phyloP scores from a whole-genome alignment of 2,797 vertebrate genomes.

The Lacerta bilineata region DNA sequence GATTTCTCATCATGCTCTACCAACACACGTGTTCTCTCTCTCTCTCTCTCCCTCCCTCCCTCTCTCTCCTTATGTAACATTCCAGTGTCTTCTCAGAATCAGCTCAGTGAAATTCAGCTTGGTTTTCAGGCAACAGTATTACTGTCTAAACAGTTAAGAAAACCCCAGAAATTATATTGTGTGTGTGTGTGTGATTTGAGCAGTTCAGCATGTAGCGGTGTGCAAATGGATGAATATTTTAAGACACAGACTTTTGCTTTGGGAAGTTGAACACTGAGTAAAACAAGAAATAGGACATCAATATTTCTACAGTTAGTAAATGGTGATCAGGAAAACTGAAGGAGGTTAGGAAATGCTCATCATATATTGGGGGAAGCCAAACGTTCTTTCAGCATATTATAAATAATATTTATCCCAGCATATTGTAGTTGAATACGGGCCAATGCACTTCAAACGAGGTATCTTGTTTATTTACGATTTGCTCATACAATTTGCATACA shows the following conservation, averaged over 20 bases:
- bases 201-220: rapidly evolving
- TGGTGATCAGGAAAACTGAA: rapidly evolving
- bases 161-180: background rate
- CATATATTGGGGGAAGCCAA: background rate
- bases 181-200: background rate
- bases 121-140: background rate
- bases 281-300: background rate
- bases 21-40: background rate
- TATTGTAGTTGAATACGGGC: background rate
- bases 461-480: slow-evolving; percentile 40
- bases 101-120: rapidly evolving
- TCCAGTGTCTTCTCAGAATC: rapidly evolving
- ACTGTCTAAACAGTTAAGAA: background rate
- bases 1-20: rapidly evolving
- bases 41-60: background rate
- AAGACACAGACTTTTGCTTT: slow-evolving; percentile 11
- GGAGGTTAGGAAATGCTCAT: slow-evolving; percentile 5
- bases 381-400: background rate
- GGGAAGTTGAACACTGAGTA: slow-evolving; percentile 3
- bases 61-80: background rate
- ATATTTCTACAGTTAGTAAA: background rate
- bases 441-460: slow-evolving; percentile 44
- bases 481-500: background rate
- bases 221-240: slow-evolving; percentile 5
- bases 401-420: slow-evolving; percentile 15